phyloP scores from a whole-genome alignment of 2,113 vertebrate genomes.

The Lamprologus lemairii region DNA sequence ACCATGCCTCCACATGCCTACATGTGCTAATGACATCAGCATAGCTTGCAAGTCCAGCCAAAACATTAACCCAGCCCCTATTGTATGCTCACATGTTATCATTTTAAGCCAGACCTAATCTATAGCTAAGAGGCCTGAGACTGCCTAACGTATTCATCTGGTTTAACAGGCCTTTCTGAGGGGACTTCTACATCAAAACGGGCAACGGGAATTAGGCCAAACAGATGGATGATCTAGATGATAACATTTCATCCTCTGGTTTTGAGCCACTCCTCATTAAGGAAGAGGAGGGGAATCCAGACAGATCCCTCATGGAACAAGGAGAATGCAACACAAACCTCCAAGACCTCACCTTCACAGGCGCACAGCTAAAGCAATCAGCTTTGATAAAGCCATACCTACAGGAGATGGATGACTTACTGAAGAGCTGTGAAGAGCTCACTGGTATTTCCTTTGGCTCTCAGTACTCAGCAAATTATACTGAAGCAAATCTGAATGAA shows the following conservation, averaged over 20 bases:
- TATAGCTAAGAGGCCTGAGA: background rate
- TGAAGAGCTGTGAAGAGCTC: constrained; percentile 49
- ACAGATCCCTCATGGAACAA: background rate
- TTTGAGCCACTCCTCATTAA: constrained; percentile 53
- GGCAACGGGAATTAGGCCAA: background rate
- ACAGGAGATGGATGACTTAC: constrained; percentile 57
- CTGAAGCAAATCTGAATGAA: background rate
- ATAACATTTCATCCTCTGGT: background rate
- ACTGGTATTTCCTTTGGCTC: constrained; percentile 15
- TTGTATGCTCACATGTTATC: background rate
- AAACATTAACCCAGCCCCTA: background rate
- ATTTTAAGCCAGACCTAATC: background rate
- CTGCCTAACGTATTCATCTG: background rate
- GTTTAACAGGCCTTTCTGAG: background rate
- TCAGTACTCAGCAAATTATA: background rate
- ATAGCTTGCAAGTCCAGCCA: background rate
- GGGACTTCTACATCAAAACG: background rate
- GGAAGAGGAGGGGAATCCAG: constrained; percentile 31
- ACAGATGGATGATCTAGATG: constrained; percentile 54
- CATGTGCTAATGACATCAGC: constrained; percentile 2
- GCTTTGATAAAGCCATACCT: constrained; percentile 36
- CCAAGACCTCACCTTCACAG: background rate
- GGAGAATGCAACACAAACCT: background rate
- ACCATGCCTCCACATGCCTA: background rate
- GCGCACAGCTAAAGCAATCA: background rate